Conservation (phyloP, 2,888 invertebrate species). For the Sericinus montela region DNA sequence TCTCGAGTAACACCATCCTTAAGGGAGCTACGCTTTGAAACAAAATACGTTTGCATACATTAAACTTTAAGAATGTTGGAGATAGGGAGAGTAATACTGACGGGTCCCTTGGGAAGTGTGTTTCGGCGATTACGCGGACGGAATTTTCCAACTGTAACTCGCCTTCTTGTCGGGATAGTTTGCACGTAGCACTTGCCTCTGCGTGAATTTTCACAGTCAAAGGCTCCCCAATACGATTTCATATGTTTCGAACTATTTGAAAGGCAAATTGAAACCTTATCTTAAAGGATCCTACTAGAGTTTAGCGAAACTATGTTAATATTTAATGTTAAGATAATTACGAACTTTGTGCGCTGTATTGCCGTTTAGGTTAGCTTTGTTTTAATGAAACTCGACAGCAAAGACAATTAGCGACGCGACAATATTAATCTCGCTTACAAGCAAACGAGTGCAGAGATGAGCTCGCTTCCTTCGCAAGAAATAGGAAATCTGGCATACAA, state of each 20-base stretch:
- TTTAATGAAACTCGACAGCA: slow-evolving; percentile 38
- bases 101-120: slow-evolving; percentile 63
- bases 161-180: slow-evolving; percentile 69
- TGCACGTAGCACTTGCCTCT: slow-evolving; percentile 71
- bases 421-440: slow-evolving; percentile 52
- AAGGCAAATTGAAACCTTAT: slow-evolving; percentile 73
- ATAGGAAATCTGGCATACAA: slow-evolving; percentile 43
- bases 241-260: slow-evolving; percentile 71
- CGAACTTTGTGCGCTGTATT: slow-evolving; percentile 26
- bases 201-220: slow-evolving; percentile 66
- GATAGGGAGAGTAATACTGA: slow-evolving; percentile 66
- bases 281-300: slow-evolving; percentile 35
- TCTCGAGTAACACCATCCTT: slow-evolving; percentile 65
- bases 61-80: slow-evolving; percentile 77
- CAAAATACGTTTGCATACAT: slow-evolving; percentile 80
- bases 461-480: slow-evolving; percentile 28
- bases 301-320: slow-evolving; percentile 44
- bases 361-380: slow-evolving; percentile 27
- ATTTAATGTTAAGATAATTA: slow-evolving; percentile 58
- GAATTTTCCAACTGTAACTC: slow-evolving; percentile 65
- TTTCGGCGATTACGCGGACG: slow-evolving; percentile 77
- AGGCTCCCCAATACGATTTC: slow-evolving; percentile 61
- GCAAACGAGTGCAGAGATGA: slow-evolving; percentile 38
- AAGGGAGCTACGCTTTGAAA: slow-evolving; percentile 76
- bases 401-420: slow-evolving; percentile 54